Base-by-base conservation (phyloP, 1,140 invertebrate genomes). In the Phenacoccus solenopsis region DNA sequence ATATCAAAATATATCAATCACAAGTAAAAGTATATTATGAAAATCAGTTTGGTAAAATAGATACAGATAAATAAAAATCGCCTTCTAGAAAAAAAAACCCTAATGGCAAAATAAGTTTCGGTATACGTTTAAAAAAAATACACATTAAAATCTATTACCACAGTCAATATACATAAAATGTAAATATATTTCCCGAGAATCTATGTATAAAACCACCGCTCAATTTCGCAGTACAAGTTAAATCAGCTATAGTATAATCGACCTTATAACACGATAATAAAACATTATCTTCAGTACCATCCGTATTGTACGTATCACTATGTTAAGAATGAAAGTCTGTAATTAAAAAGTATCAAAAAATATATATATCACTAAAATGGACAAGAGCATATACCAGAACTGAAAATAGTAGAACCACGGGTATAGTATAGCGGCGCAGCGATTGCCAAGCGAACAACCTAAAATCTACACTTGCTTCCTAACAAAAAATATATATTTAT, bases 1-100 rank as follows among this genome's bases (percentile, higher is more conserved):
- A 49, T 49, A 49, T 49, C 38, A 49, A 49, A 49, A 49, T 49
- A 49, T 49, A 49, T 49, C 38, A 49, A 49, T 49, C 38, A 49
- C 38, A 49, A 49, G 38, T 49, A 16, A 9, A 49, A 49, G 16
- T 32, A 32, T 32, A n/a, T 49, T 16, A 49, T 49, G 38, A 49
- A 49, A 49, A 49, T 49, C 38, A 49, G 38, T 49, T 49, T 49
- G 38, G 38, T 49, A 49, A 49, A 49, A 49, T 49, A 49, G 38
- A 49, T 49, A 49, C 38, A 49, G 38, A 49, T 49, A 49, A 49
- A 49, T 49, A 49, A 49, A 49, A 49, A 49, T 49, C 38, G 16
- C 38, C 38, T 49, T 49, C 38, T 49, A 49, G 38, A 49, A 9
- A 5, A 49, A 49, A 5, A 49, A 49, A 4, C 13, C 20, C 38